Conservation (phyloP, 2,888 invertebrate genomes). For the Hololepta plana region DNA sequence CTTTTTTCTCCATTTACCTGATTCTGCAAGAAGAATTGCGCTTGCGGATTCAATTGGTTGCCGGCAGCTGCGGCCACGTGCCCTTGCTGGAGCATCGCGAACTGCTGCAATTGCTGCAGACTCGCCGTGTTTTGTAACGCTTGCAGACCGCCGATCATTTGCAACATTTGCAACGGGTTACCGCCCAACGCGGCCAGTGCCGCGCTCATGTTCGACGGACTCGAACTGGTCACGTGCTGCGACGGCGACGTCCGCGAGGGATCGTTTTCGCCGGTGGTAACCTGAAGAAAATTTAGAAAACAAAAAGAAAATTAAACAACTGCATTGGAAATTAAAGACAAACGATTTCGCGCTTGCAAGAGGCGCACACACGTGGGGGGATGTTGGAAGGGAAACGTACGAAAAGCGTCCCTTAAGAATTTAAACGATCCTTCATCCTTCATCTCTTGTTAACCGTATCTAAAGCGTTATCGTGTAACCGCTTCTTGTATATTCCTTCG, state of each 20-base stretch:
- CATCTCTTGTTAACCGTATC: too few relatives aligned
- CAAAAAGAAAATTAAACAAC: too few relatives aligned
- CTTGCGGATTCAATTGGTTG: conserved; percentile 32
- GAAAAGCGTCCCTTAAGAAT: too few relatives aligned
- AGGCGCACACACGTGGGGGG: too few relatives aligned
- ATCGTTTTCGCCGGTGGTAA: conserved; percentile 23
- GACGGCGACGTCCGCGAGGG: conserved; percentile 21
- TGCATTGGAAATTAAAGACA: too few relatives aligned
- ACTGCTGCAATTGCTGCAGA: conserved; percentile 45
- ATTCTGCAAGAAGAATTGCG: conserved; percentile 61
- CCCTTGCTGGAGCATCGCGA: conserved; percentile 42
- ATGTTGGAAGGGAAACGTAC: too few relatives aligned
- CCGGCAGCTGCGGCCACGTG: conserved; percentile 21
- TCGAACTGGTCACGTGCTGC: conserved; percentile 25
- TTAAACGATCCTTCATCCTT: too few relatives aligned
- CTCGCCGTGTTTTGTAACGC: conserved; percentile 44
- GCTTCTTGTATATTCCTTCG: too few relatives aligned
- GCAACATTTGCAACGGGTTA: conserved; percentile 23
- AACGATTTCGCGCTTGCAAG: too few relatives aligned
- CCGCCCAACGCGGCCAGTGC: conserved; percentile 32
- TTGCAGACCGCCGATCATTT: conserved; percentile 27
- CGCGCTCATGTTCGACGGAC: conserved; percentile 22
- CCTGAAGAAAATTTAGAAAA: too few relatives aligned
- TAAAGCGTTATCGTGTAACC: too few relatives aligned
- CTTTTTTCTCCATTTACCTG: conserved; percentile 31